Base-by-base conservation (phyloP, 2,113 vertebrate species). In the Saccopteryx leptura region DNA sequence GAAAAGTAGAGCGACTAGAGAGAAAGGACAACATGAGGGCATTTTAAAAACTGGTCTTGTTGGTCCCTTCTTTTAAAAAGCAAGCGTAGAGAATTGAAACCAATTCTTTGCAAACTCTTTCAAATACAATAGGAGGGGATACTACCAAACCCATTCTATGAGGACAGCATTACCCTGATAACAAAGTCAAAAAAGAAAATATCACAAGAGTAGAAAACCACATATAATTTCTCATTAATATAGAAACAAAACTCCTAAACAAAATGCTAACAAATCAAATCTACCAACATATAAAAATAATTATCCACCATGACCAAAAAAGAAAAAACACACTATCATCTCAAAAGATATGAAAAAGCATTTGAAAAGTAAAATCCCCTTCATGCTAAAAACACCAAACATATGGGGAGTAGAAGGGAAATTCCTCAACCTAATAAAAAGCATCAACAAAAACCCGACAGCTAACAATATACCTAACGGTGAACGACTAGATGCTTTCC, bases 241-340 rank as follows among this genome's bases (percentile, higher is more conserved):
- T 1, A 88, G 26, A 69, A 28, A 60, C 10, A 66, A 54, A 91
- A 61, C 24, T 90, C 79, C 50, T 76, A 31, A 75, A 82, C 68
- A 76, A 75, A 85, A n/a, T 85, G 94, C 24, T 10, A 86, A 74
- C 66, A 71, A 75, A 66, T n/a, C 69, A 93, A 94, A 72, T 48
- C 6, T 4, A 83, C 31, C 69, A 92, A 48, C 46, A 24, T 31
- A 28, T 52, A 78, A 81, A 85, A 76, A 85, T 76, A 33, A 61
- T 54, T 83, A 83, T 19, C 79, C 9, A 75, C 8, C 52, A 68
- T 5, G 6, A 79, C 26, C 19, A 50, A 54, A 39, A 39, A 39
- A 39, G 39, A 21, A 56, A 68, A 68, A 61, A 75, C 1, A 63
- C 58, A 65, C 11, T 24, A 66, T 82, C 48, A 81, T 54, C 69